Percentiles rank a stretch among this genome's conserved stretches.
Evolutionary conservation across 2,888 invertebrate species (phyloP).

Genomic region (Criorhina ranunculi): DNA sequence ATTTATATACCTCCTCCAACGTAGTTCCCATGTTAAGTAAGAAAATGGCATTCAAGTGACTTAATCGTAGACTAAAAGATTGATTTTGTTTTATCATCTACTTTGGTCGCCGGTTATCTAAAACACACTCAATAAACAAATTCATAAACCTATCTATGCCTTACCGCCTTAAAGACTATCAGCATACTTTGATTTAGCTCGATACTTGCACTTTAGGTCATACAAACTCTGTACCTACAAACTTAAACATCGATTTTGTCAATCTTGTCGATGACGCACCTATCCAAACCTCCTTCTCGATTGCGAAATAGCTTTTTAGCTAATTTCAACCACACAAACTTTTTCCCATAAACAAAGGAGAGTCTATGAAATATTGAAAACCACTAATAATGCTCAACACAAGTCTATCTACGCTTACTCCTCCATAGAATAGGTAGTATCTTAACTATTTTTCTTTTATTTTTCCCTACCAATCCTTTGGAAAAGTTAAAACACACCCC

Average conservation of each 20-base stretch:
- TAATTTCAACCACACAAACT: not conserved
- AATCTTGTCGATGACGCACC: conserved; percentile 13
- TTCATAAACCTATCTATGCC: too few species aligned
- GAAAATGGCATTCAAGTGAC: too few species aligned
- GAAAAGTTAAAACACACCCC: conserved; percentile 70
- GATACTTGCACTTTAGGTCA: too few species aligned
- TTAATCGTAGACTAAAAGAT: too few species aligned
- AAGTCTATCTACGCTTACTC: not conserved
- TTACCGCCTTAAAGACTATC: too few species aligned
- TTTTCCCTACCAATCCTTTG: conserved; percentile 7
- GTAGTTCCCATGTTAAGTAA: too few species aligned
- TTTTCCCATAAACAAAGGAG: conserved; percentile 14
- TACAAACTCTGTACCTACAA: too few species aligned
- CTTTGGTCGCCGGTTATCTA: too few species aligned
- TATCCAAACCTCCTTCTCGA: not conserved
- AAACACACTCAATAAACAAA: too few species aligned
- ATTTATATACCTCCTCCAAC: too few species aligned
- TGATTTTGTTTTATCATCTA: too few species aligned
- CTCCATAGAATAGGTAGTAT: conserved; percentile 1
- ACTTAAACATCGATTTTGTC: conserved; percentile 8
- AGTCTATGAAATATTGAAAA: conserved; percentile 20
- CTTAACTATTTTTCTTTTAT: conserved; percentile 6
- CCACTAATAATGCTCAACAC: conserved; percentile 20
- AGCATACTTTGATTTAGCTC: too few species aligned
- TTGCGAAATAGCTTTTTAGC: not conserved